Evolutionary conservation across 92 coral and sea anemone genomes (phyloP).

Genomic region (Actinostola sp.): DNA sequence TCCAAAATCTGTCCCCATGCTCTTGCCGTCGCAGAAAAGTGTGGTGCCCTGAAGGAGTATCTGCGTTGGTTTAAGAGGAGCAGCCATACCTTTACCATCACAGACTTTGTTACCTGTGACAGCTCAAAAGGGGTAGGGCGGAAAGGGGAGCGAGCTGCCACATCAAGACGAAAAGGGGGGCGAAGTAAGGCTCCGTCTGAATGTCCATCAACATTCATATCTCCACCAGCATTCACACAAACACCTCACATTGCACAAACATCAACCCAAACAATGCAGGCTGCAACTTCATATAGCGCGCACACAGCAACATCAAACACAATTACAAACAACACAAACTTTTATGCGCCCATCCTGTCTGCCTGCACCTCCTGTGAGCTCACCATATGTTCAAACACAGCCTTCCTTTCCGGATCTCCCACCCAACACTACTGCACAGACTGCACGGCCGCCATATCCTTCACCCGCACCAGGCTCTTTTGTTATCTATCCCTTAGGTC

Average conservation of each 20-base stretch:
- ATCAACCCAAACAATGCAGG: too few species aligned
- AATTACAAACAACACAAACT: too few species aligned
- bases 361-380: too few species aligned
- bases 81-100: conserved; percentile 26
- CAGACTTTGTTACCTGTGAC: conserved; percentile 35
- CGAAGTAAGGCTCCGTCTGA: conserved; percentile 10
- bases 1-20: conserved; percentile 22
- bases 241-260: too few species aligned
- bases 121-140: conserved; percentile 29
- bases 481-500: conserved; percentile 16
- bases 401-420: background rate
- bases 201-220: too few species aligned
- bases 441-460: conserved; percentile 13
- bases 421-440: background rate
- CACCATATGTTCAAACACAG: background rate
- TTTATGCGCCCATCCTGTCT: too few species aligned
- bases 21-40: conserved; percentile 28
- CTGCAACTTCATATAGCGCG: too few species aligned
- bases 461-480: conserved; percentile 13
- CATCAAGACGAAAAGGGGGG: conserved; percentile 35
- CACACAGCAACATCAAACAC: too few species aligned
- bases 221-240: too few species aligned
- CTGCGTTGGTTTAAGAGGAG: conserved; percentile 33
- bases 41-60: conserved; percentile 1
- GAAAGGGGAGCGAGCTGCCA: conserved; percentile 23